Evolutionary conservation across 2,113 vertebrate species (phyloP).

Genomic region (Silurus asotus): DNA sequence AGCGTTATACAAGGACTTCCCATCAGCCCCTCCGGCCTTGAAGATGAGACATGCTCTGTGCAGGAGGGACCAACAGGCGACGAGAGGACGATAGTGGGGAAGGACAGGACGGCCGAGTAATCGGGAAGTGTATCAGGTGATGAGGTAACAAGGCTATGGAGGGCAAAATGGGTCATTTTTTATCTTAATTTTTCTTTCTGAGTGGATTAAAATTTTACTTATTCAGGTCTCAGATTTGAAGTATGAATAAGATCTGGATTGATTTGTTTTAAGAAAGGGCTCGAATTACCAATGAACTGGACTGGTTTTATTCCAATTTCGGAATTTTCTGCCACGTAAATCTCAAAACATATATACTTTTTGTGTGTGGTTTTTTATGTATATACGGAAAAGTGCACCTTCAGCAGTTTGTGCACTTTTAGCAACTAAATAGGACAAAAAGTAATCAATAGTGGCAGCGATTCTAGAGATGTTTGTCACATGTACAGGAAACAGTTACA

Average conservation of each 20-base stretch:
- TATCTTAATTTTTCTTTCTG: neutral
- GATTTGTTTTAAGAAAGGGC: neutral
- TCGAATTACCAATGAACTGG: neutral
- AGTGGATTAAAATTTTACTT: neutral
- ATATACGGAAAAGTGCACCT: neutral
- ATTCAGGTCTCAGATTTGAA: neutral
- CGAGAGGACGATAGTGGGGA: constrained; percentile 44
- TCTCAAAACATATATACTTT: neutral
- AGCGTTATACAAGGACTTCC: constrained; percentile 57
- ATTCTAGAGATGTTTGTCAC: neutral
- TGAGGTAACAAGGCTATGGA: neutral
- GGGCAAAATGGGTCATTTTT: neutral
- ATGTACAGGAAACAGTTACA: too few relatives aligned
- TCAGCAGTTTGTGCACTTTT: neutral
- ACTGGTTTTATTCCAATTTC: neutral
- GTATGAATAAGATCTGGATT: neutral
- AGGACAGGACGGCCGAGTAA: constrained; percentile 27
- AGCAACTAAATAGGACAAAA: neutral
- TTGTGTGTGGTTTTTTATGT: neutral
- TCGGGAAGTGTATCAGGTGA: neutral
- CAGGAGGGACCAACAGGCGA: constrained; percentile 44
- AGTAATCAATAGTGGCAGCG: neutral
- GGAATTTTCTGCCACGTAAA: neutral
- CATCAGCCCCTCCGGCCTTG: constrained; percentile 50
- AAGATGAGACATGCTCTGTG: constrained; percentile 62